phyloP scores from a whole-genome alignment of 1,140 invertebrate species.

The Leguminivora glycinivorella region DNA sequence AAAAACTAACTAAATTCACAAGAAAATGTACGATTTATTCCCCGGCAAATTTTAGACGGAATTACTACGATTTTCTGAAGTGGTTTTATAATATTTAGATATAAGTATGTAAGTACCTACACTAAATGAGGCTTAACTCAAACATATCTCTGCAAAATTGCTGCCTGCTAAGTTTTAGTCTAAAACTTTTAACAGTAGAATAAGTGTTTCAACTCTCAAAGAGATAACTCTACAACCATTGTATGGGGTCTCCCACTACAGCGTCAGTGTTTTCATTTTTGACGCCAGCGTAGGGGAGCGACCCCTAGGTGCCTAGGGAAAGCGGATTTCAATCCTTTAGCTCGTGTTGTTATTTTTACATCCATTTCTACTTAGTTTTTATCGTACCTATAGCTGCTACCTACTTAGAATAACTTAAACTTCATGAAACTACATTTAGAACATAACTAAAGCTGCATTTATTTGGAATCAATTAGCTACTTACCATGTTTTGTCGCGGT shows the following conservation, averaged over 20 bases:
- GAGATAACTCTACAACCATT: neutral
- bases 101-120: too few relatives aligned
- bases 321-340: constrained; percentile 26
- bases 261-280: neutral
- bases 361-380: constrained; percentile 20
- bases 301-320: constrained; percentile 24
- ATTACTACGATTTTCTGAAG: too few relatives aligned
- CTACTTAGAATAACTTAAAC: constrained; percentile 11
- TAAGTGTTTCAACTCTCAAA: neutral
- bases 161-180: too few relatives aligned
- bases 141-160: too few relatives aligned
- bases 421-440: neutral
- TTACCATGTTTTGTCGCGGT: too few relatives aligned
- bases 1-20: too few relatives aligned
- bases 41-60: too few relatives aligned
- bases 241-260: neutral
- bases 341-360: constrained; percentile 22
- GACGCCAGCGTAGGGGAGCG: constrained; percentile 6
- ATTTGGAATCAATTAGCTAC: too few relatives aligned
- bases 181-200: too few relatives aligned
- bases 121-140: too few relatives aligned
- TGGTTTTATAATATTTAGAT: too few relatives aligned
- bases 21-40: too few relatives aligned
- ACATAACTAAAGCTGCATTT: neutral
- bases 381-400: neutral